Conservation (phyloP, 2,888 invertebrate species). For the Steinernema scapterisci region DNA sequence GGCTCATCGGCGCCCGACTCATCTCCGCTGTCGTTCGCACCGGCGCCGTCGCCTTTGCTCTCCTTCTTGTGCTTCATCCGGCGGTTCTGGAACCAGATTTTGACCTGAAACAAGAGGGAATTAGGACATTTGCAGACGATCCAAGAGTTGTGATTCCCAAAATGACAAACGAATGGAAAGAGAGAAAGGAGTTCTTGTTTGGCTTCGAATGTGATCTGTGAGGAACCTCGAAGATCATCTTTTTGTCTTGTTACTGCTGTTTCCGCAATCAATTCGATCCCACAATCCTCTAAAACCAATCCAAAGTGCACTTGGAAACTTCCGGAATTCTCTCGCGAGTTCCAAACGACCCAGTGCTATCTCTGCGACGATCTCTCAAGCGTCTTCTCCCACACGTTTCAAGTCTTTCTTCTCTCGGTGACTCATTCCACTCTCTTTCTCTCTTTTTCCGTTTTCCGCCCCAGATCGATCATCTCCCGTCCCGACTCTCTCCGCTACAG, state of each 20-base stretch:
- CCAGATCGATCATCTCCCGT: background rate
- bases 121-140: background rate
- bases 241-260: too few relatives aligned
- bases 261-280: background rate
- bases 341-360: too few relatives aligned
- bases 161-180: too few relatives aligned
- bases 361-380: too few relatives aligned
- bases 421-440: background rate
- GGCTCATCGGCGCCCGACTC: constrained; percentile 51
- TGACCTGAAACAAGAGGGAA: constrained; percentile 53
- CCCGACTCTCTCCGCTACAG: constrained; percentile 5
- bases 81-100: constrained; percentile 67
- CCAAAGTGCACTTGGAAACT: background rate
- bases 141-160: too few relatives aligned
- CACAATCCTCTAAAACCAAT: background rate
- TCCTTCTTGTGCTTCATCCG: constrained; percentile 67
- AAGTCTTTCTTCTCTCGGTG: background rate
- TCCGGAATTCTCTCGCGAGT: too few relatives aligned
- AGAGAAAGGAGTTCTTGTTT: too few relatives aligned
- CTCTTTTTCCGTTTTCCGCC: too few relatives aligned
- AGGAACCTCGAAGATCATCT: too few relatives aligned
- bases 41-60: constrained; percentile 54
- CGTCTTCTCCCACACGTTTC: too few relatives aligned
- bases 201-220: too few relatives aligned
- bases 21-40: constrained; percentile 41